Evolutionary conservation across 2,113 vertebrate genomes (phyloP).

Genomic region (Kryptolebias marmoratus): DNA sequence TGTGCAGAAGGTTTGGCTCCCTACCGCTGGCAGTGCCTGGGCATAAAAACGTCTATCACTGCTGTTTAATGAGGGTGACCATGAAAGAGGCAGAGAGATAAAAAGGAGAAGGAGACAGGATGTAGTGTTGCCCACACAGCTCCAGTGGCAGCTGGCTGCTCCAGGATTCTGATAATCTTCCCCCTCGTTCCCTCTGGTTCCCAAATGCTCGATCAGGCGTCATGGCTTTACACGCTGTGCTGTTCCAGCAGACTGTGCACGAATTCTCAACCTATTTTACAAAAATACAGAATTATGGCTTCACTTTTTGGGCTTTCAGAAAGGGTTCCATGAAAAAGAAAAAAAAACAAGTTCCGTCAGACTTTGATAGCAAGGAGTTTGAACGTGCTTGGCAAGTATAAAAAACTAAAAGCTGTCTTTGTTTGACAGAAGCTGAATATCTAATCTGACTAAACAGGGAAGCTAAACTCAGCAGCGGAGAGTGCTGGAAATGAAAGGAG

Average conservation of each 20-base stretch:
- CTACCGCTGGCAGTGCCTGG: conserved; percentile 21
- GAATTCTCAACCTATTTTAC: conserved; percentile 1
- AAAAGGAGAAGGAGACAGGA: conserved; percentile 33
- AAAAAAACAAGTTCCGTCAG: not conserved
- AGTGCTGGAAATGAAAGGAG: not conserved
- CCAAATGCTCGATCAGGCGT: conserved; percentile 48
- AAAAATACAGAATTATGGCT: conserved; percentile 2
- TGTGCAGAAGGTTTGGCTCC: conserved; percentile 14
- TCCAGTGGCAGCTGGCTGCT: conserved; percentile 67
- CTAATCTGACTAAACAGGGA: not conserved
- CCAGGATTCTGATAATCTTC: conserved; percentile 68
- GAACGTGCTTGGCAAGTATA: not conserved
- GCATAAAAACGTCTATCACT: conserved; percentile 31
- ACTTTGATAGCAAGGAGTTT: not conserved
- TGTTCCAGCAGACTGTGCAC: conserved; percentile 12
- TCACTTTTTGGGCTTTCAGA: not conserved
- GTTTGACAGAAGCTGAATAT: not conserved
- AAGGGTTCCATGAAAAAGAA: not conserved
- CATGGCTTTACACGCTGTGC: conserved; percentile 35
- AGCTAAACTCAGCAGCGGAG: not conserved
- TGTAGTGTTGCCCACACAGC: conserved; percentile 50
- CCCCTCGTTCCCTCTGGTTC: conserved; percentile 50
- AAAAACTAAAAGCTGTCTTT: not conserved
- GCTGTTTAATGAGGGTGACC: conserved; percentile 57
- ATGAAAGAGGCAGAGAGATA: conserved; percentile 51